Conservation (phyloP, 53 echinoderm and acorn worm species). For the Paelopatides confundens region DNA sequence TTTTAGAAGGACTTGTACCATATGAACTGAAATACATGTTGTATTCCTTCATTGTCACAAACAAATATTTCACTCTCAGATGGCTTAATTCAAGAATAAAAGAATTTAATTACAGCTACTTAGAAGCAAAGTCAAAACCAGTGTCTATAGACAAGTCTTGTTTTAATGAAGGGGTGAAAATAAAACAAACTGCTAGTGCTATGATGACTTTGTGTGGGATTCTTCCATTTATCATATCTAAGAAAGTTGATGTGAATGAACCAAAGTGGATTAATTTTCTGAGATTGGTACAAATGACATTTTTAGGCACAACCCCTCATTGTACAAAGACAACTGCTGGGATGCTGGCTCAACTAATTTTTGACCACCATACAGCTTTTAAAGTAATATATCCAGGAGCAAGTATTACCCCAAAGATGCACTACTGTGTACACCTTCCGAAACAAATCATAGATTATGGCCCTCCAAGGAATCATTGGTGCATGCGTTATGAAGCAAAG, state of each 20-base stretch:
- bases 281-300: conserved; percentile 67
- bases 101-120: conserved; percentile 62
- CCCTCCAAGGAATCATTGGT: conserved; percentile 61
- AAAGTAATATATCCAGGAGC: conserved; percentile 54
- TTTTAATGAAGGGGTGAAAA: conserved; percentile 42
- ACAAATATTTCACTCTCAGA: conserved; percentile 64
- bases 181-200: conserved; percentile 68
- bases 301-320: conserved; percentile 50
- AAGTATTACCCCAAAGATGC: conserved; percentile 73
- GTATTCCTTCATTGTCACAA: conserved; percentile 44
- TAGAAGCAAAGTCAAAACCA: conserved; percentile 49
- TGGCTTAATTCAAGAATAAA: conserved; percentile 68
- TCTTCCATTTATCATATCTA: conserved; percentile 66
- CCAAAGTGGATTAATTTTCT: conserved; percentile 66
- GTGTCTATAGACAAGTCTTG: conserved; percentile 43
- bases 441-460: conserved; percentile 62
- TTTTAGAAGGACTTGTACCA: conserved; percentile 74
- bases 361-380: conserved; percentile 55
- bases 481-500: conserved; percentile 75
- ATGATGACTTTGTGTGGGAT: conserved; percentile 52
- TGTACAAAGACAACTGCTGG: conserved; percentile 43
- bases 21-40: conserved; percentile 73
- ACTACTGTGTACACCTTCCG: conserved; percentile 73
- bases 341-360: conserved; percentile 44
- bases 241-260: conserved; percentile 51